Evolutionary conservation across 2,888 invertebrate species (phyloP), one percentile per base, ranked within the genome.

Genomic region (Agonopterix subpropinquella): DNA sequence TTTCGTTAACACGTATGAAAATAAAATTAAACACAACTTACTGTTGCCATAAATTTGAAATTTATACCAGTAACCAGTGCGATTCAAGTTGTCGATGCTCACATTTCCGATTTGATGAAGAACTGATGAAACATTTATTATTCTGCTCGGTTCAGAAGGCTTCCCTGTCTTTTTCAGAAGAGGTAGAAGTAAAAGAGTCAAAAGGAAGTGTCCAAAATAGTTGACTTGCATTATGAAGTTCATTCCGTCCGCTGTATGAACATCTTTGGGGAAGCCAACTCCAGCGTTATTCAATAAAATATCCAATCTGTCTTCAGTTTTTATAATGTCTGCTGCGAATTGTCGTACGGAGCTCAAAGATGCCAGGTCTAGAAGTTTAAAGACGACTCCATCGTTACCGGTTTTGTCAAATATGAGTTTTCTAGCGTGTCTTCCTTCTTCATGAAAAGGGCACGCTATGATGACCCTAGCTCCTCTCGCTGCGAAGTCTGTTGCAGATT

Each of bases 201-300:
- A 83, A 42, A 97, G 84, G 73, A 96, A 97, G 15, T 95, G 95
- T 0, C 96, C 96, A 74, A 94, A 94, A 64, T 96, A 94, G 74
- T 97, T 97, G 2, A 95, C 94, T 3, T 93, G 95, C 92, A 95
- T 94, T 2, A 94, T 95, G 56, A 91, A 74, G 71, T 96, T 96
- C 47, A 96, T 75, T 0, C 93, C 94, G 67, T 96, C 95, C 65
- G 92, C 92, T 42, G 93, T 93, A 53, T 89, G 86, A 13, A 37
- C 37, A 8, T 54, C 89, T n/a, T 77, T 78, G 62, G 91, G 90
- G 0, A 89, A 85, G 57, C 92, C 89, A 0, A 92, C 93, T 8
- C 95, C 96, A 1, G 95, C 95, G 70, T 96, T 96, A 68, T 95
- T 94, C 49, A 96, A 90, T 8, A 96, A 77, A 2, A 95, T 92